phyloP scores from a whole-genome alignment of 2,888 invertebrate genomes.

The Melipona beecheii region DNA sequence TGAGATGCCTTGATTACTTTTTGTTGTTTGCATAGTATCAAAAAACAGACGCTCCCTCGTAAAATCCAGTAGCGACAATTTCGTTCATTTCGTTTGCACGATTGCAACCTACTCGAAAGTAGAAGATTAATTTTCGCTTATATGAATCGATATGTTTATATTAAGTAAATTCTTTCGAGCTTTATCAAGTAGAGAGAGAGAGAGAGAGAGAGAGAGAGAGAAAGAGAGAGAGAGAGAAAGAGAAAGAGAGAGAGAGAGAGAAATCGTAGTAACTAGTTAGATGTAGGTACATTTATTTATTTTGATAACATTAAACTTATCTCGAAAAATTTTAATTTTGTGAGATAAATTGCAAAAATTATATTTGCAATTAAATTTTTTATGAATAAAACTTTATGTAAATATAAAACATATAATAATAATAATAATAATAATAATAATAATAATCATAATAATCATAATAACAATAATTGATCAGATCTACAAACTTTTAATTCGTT shows the following conservation, averaged over 20 bases:
- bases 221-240: neutral
- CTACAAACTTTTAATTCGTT: neutral
- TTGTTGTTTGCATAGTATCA: neutral
- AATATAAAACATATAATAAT: too few relatives aligned
- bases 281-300: too few relatives aligned
- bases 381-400: too few relatives aligned
- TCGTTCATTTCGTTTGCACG: neutral
- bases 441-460: too few relatives aligned
- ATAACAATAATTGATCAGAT: neutral
- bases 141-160: neutral
- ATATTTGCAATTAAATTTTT: too few relatives aligned
- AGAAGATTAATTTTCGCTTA: neutral
- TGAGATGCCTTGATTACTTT: neutral
- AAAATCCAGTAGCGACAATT: conserved; percentile 21
- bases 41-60: conserved; percentile 22
- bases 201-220: neutral
- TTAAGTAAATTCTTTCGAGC: neutral
- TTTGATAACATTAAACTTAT: too few relatives aligned
- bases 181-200: neutral
- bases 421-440: too few relatives aligned
- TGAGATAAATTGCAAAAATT: neutral
- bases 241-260: too few relatives aligned
- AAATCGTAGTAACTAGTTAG: too few relatives aligned
- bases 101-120: neutral
- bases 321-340: too few relatives aligned